These are phyloP conservation scores for Apis mellifera DNA, from an alignment of 1,140 invertebrate genomes.

Conservation along the genomic window Amel_HAv3.1 CM009935.2:5022501-5023000, in stretches of 20 bases:
- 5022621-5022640: slow-evolving; percentile 1
- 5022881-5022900: background rate
- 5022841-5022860: slow-evolving; percentile 48
- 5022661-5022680: slow-evolving; percentile 44
- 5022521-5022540: background rate
- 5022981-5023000: background rate
- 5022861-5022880: slow-evolving; percentile 11
- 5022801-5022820: slow-evolving; percentile 44
- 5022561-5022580: slow-evolving; percentile 15
- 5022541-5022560: background rate
- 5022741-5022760: slow-evolving; percentile 24
- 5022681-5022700: slow-evolving; percentile 13
- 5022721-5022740: slow-evolving; percentile 51
- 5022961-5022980: slow-evolving; percentile 15
- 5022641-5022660: slow-evolving; percentile 56
- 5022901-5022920: background rate
- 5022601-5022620: background rate
- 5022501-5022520: background rate
- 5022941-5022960: background rate
- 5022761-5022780: background rate
- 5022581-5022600: background rate
- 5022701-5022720: slow-evolving; percentile 57
- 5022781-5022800: background rate
- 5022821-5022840: background rate
- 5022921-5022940: slow-evolving; percentile 13